Conservation (phyloP, 2,888 invertebrate genomes). For the Rotaria sp. region DNA sequence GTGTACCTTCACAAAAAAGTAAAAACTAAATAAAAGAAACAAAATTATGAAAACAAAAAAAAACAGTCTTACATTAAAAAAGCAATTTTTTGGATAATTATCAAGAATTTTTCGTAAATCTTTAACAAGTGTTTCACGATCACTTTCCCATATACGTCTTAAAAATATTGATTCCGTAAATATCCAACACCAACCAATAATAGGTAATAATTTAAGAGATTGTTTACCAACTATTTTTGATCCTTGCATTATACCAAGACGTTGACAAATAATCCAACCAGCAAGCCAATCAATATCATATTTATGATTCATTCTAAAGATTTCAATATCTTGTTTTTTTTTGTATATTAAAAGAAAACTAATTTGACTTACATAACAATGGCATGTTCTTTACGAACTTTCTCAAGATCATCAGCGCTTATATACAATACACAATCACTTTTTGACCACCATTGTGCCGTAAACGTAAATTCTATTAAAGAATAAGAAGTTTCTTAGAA, state of each 20-base stretch:
- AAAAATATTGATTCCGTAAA: slow-evolving; percentile 88
- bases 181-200: slow-evolving; percentile 92
- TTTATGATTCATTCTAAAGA: slow-evolving; percentile 80
- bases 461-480: slow-evolving; percentile 73
- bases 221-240: slow-evolving; percentile 91
- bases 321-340: too few species aligned
- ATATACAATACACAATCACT: slow-evolving; percentile 68
- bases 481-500: not conserved
- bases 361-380: slow-evolving; percentile 53
- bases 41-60: not conserved
- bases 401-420: slow-evolving; percentile 58
- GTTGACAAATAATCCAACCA: slow-evolving; percentile 81
- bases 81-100: slow-evolving; percentile 65
- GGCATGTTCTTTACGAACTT: slow-evolving; percentile 76
- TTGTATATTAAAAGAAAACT: too few species aligned
- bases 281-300: slow-evolving; percentile 92
- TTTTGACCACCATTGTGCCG: slow-evolving; percentile 87
- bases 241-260: slow-evolving; percentile 74
- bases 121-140: slow-evolving; percentile 70
- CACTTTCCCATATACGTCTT: slow-evolving; percentile 81
- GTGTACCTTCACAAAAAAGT: slow-evolving; percentile 83
- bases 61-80: slow-evolving; percentile 72
- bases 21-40: slow-evolving; percentile 63
- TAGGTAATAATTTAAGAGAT: slow-evolving; percentile 76
- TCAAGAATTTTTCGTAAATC: slow-evolving; percentile 70